phyloP scores from a whole-genome alignment of 1,140 invertebrate genomes.

The Gerris buenoi region DNA sequence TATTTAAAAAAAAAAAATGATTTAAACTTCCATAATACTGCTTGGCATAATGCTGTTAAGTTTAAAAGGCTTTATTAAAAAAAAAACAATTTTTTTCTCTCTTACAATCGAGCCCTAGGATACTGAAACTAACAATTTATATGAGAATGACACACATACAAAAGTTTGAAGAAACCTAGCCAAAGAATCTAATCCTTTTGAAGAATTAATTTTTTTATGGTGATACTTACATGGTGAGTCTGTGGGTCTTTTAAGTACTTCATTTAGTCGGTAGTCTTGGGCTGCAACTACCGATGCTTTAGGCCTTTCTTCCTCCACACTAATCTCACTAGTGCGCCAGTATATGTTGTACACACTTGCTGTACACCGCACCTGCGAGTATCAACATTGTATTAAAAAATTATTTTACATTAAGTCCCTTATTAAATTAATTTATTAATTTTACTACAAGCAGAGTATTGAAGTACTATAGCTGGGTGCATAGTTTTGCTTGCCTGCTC shows the following conservation, averaged over 20 bases:
- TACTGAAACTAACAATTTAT: neutral
- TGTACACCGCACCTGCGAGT: constrained; percentile 22
- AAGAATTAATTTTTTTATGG: too few relatives aligned
- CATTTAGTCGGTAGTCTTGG: constrained; percentile 10
- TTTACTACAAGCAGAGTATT: too few relatives aligned
- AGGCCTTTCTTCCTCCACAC: constrained; percentile 20
- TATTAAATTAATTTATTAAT: too few relatives aligned
- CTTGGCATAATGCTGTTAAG: too few relatives aligned
- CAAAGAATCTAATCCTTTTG: too few relatives aligned
- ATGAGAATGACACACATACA: neutral
- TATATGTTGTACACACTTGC: constrained; percentile 23
- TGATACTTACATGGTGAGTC: constrained; percentile 5
- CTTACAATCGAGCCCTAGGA: neutral
- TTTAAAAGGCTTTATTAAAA: neutral
- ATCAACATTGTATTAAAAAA: too few relatives aligned
- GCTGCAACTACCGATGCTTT: constrained; percentile 18
- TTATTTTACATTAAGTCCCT: too few relatives aligned
- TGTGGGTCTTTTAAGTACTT: constrained; percentile 6
- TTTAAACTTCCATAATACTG: too few relatives aligned
- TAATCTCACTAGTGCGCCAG: constrained; percentile 23
- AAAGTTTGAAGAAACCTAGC: too few relatives aligned
- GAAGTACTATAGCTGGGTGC: too few relatives aligned
- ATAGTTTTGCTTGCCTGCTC: too few relatives aligned
- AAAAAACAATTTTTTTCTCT: neutral
- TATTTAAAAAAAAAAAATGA: too few relatives aligned